Base-by-base conservation (phyloP, 2,113 vertebrate genomes). In the Sinosuthora webbiana region DNA sequence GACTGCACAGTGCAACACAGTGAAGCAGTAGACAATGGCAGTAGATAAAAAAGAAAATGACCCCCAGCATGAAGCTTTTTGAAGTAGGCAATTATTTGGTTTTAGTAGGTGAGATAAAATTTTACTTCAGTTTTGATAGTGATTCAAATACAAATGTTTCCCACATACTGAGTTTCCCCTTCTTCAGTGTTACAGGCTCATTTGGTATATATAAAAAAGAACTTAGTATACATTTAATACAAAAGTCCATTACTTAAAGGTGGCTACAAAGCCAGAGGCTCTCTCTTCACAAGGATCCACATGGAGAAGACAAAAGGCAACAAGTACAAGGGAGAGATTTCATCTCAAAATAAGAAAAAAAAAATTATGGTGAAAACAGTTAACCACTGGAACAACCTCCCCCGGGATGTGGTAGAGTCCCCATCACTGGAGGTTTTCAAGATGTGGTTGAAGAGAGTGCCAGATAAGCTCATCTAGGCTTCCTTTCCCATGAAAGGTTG, bases 31-130 rank as follows among this genome's bases (percentile, higher is more conserved):
- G 53, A 49, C 57, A 94, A 49, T 42, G 44, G 33, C 45, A 84
- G 35, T 33, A 90, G 65, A 94, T 45, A 53, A 86, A 94, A 91
- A 87, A 87, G 49, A 90, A 94, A 91, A 53, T 53, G 17, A 88
- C 50, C 39, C 24, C 30, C n/a, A 86, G 44, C 53, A 42, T 74
- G 64, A 92, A 85, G 75, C 6, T 75, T 89, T 90, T 63, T 70
- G 52, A 95, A 86, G 68, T 12, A 89, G 25, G 23, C 23, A 68
- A 63, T 90, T 90, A 50, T 45, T 55, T 73, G 17, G 18, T 47
- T 80, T 88, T 81, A 60, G 30, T 63, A 45, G 11, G 24, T 4
- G 4, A 91, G 49, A 88, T 45, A 76, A 70, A 76, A 74, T 45
- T 59, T 65, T 90, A 53, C 57, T 73, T 77, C 59, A 42, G 24